Evolutionary conservation across 2,888 invertebrate genomes (phyloP), one percentile per base, ranked within the genome.

Genomic region (Antheraea yamamai): DNA sequence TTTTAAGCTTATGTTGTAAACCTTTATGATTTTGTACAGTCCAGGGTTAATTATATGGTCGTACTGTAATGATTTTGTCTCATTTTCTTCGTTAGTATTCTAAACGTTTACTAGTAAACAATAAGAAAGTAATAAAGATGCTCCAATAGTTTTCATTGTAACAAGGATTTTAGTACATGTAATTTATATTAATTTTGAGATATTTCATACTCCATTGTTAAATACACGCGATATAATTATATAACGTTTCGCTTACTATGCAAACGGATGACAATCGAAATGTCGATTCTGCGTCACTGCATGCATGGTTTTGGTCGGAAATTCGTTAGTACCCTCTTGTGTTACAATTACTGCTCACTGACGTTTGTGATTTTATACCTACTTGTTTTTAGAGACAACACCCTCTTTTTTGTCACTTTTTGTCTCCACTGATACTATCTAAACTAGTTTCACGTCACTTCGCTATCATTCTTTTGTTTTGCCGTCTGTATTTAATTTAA

Each of bases 311-410:
- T 39, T 39, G 39, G 70, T 70, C 39, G 35, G n/a, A 20, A 70
- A 70, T n/a, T 70, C 70, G 23, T 70, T 70, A 70, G 39, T n/a
- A 8, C n/a, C 20, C 70, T 39, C 39, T 70, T 39, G 68, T 70
- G 20, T 20, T 39, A 35, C 39, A 18, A n/a, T n/a, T 39, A 70
- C 70, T 14, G 30, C 64, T 66, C 18, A 30, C 14, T 66, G 26
- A 16, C 14, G 1, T 30, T 6, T 66, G 26, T 66, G 30, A 6
- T 26, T 26, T 66, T 30, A 30, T 26, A 66, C n/a, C 30, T 66
- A 66, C 30, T 30, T 2, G 4, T n/a, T 18, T 55, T n/a, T 6
- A 55, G 55, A 7, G 4, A 18, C 20, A 20, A 6, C 23, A 20
- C 61, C n/a, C 8, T n/a, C 12, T 23, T 61, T n/a, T 61, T 23